These are phyloP conservation scores for Salvator merianae DNA, from an alignment of 2,113 vertebrate genomes.

Conservation along the genomic window DNA sequence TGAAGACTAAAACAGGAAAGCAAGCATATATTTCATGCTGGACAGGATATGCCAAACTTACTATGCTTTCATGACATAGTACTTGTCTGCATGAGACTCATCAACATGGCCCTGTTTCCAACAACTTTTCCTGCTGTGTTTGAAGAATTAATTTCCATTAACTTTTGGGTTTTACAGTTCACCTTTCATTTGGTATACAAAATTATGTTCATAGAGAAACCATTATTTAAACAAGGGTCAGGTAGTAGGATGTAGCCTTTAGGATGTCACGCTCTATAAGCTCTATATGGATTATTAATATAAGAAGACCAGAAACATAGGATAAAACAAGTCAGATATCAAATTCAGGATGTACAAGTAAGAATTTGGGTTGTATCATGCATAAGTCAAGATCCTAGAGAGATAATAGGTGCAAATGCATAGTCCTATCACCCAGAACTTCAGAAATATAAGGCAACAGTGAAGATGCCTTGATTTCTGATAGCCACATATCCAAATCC, in stretches of 20 bases:
- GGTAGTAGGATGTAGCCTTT: not conserved
- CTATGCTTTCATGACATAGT: not conserved
- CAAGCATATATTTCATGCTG: conserved; percentile 15
- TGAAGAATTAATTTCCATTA: not conserved
- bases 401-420: too few relatives aligned
- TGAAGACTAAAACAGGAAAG: conserved; percentile 44
- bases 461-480: too few relatives aligned
- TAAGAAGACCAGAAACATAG: not conserved
- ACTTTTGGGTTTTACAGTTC: not conserved
- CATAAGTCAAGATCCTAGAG: not conserved
- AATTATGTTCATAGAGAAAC: not conserved
- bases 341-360: not conserved
- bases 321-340: not conserved
- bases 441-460: too few relatives aligned
- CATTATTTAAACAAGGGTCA: conserved; percentile 4
- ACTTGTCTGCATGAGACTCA: conserved; percentile 10
- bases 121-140: not conserved
- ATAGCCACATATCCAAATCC: too few relatives aligned
- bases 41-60: conserved; percentile 18
- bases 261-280: not conserved
- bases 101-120: not conserved
- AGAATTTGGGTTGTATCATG: not conserved
- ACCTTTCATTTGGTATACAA: not conserved
- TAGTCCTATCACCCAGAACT: too few relatives aligned
- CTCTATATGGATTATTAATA: not conserved